A percentile compares a stretch with the other conserved stretches of the same genome.
These are phyloP conservation scores for Belonocnema kinseyi DNA, from an alignment of 1,140 invertebrate genomes.

Conservation along the genomic window DNA sequence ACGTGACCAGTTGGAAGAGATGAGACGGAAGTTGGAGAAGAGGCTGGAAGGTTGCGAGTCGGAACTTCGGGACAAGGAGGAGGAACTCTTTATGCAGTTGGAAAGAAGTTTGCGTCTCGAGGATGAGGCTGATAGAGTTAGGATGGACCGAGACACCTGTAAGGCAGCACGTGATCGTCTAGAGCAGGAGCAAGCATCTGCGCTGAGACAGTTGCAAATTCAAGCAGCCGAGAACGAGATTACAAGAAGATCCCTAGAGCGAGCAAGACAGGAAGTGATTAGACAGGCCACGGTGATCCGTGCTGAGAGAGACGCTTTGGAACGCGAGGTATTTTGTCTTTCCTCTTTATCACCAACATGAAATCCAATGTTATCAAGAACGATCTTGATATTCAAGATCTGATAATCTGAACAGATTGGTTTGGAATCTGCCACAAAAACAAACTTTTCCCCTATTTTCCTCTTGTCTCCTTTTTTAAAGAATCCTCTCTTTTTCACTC, in stretches of 20 bases:
- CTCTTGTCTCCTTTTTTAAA: no score
- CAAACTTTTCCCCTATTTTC: no score
- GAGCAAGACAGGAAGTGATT: constrained; percentile 78
- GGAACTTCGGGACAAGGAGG: constrained; percentile 79
- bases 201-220: constrained; percentile 74
- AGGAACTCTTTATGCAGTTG: constrained; percentile 79
- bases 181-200: constrained; percentile 59
- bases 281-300: constrained; percentile 79
- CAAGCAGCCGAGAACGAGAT: constrained; percentile 78
- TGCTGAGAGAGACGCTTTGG: constrained; percentile 78
- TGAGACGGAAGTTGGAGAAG: constrained; percentile 73
- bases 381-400: no score
- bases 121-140: constrained; percentile 77
- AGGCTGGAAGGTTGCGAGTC: constrained; percentile 77
- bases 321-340: constrained; percentile 75
- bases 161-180: constrained; percentile 59
- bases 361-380: no score
- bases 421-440: no score
- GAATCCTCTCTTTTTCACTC: no score
- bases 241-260: constrained; percentile 77
- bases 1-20: constrained; percentile 76
- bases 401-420: no score
- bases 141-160: constrained; percentile 62
- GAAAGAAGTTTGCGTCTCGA: constrained; percentile 79
- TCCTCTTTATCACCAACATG: constrained; percentile 4